These are phyloP conservation scores for Spisula solida DNA, from an alignment of 2,888 invertebrate genomes.

Conservation along the genomic window DNA sequence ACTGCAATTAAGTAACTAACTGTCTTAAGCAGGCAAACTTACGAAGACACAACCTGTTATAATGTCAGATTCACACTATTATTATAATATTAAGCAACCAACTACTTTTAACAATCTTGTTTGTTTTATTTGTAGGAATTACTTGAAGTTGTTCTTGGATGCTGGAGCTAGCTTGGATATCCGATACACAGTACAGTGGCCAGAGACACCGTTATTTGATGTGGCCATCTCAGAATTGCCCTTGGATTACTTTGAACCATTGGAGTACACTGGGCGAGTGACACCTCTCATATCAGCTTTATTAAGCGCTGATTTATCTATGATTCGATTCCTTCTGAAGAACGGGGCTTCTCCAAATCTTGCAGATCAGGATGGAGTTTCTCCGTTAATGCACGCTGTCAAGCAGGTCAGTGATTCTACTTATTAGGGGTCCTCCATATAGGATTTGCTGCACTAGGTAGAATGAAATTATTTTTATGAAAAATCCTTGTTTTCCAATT, in stretches of 20 bases:
- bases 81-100: too few species aligned
- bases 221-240: slow-evolving; percentile 65
- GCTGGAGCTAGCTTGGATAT: slow-evolving; percentile 83
- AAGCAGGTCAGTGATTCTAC: slow-evolving; percentile 79
- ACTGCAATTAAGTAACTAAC: too few species aligned
- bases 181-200: slow-evolving; percentile 83
- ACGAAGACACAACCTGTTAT: too few species aligned
- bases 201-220: slow-evolving; percentile 81
- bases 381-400: slow-evolving; percentile 88
- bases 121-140: slow-evolving; percentile 71
- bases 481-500: too few species aligned
- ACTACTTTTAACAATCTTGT: neutral
- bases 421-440: too few species aligned
- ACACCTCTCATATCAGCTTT: slow-evolving; percentile 87
- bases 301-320: slow-evolving; percentile 83
- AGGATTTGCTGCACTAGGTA: too few species aligned
- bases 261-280: slow-evolving; percentile 66
- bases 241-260: slow-evolving; percentile 77
- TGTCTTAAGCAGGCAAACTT: too few species aligned
- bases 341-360: slow-evolving; percentile 86
- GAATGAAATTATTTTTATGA: too few species aligned
- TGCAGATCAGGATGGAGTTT: slow-evolving; percentile 85
- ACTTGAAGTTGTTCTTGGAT: slow-evolving; percentile 79
- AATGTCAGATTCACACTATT: too few species aligned
- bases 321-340: slow-evolving; percentile 85